Evolutionary conservation across 2,113 vertebrate genomes (phyloP).

Genomic region (Spermophilus dauricus): DNA sequence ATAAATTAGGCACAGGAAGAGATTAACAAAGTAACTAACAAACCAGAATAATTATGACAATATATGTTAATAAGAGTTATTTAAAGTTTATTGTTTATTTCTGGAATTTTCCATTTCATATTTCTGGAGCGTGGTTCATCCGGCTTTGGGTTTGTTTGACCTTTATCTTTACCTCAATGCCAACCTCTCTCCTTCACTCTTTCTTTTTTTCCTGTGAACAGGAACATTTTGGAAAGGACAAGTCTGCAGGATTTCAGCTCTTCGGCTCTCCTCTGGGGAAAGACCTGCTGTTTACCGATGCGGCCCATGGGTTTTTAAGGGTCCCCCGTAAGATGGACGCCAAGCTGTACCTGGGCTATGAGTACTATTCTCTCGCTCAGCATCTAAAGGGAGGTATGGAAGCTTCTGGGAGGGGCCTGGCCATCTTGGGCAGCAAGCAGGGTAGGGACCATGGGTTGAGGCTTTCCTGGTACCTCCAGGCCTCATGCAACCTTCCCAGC

Average conservation of each 20-base stretch:
- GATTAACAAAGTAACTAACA: background rate
- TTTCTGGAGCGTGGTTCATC: background rate
- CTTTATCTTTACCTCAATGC: background rate
- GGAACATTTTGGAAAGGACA: slow-evolving; percentile 80
- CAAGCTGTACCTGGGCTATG: slow-evolving; percentile 90
- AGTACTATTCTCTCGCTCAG: slow-evolving; percentile 84
- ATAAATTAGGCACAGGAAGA: background rate
- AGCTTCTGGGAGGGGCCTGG: background rate
- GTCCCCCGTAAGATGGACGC: slow-evolving; percentile 89
- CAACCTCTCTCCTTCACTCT: background rate
- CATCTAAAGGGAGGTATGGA: slow-evolving; percentile 89
- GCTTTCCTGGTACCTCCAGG: background rate
- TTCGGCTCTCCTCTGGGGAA: slow-evolving; percentile 90
- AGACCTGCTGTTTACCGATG: slow-evolving; percentile 95
- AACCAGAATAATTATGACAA: background rate
- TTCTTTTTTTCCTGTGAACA: slow-evolving; percentile 66
- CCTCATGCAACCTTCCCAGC: background rate
- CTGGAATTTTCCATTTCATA: background rate
- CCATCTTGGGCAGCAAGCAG: background rate
- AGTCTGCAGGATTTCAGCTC: slow-evolving; percentile 83
- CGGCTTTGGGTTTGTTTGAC: background rate
- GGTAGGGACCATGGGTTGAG: rapidly evolving
- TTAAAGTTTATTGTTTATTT: background rate
- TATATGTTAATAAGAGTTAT: background rate
- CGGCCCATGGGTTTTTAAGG: slow-evolving; percentile 84